Evolutionary conservation across 1,140 invertebrate species (phyloP), one percentile per base, ranked within the genome.

Genomic region (Hyles vespertilio): DNA sequence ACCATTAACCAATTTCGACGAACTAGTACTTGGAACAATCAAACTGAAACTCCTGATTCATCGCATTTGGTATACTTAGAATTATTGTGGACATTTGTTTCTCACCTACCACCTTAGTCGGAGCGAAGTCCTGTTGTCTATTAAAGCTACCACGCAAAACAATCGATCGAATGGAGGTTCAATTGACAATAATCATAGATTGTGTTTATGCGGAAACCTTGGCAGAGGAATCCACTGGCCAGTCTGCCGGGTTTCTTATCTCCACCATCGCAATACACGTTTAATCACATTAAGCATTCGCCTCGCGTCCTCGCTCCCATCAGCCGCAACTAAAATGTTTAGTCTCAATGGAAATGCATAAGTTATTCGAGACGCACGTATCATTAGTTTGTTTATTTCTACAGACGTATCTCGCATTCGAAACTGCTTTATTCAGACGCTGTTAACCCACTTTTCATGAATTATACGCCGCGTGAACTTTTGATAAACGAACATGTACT

Each of bases 151-250:
- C 43, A 59, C 46, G 52, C 53, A 48, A 56, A 63, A 51, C 12
- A 52, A 58, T 56, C 56, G 46, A 46, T 40, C 50, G 44, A 59
- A 59, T 56, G 48, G 12, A 36, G 46, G 43, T 11, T 43, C 57
- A 63, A 63, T 63, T 59, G 57, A 53, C 50, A 59, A 56, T 63
- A 59, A 63, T 59, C 55, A 54, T 43, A 34, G 11, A 5, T 40
- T 49, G 48, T 54, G 61, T 63, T 58, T 58, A 55, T 49, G 51
- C 47, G 33, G 10, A 63, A 51, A 63, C 61, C 61, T 63, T 63
- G 61, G 52, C 32, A 8, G 47, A 58, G 34, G 44, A 36, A 53
- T 32, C 7, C 45, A 33, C 8, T 48, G 50, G 48, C 32, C 34
- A 51, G 32, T 51, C 50, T 11, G 43, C 4, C n/a, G 34, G 22